Base-by-base conservation (phyloP, 2,888 invertebrate genomes). In the Tachina fera region DNA sequence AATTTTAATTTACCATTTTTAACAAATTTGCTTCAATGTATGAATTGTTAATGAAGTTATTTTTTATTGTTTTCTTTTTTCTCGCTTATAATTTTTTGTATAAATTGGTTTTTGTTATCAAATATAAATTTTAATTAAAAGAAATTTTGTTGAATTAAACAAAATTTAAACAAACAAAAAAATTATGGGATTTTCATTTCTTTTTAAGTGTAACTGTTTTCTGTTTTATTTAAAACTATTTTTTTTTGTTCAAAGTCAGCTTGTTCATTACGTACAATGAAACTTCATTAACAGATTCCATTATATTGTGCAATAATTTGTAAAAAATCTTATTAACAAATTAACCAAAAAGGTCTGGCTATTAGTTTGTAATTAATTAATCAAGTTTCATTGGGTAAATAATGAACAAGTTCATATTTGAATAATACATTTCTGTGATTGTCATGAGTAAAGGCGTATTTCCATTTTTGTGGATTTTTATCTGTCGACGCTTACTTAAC, bases 121-220 rank as follows among this genome's bases (percentile, higher is more conserved):
- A 83, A 76, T 84, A 86, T 78, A 76, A 87, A 83, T 67, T 79
- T 83, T 51, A 86, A 87, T 76, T 87, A 84, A 77, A 84, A 80
- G 85, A 78, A 80, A 78, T 74, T 49, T 87, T 71, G 67, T 70
- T 72, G 8, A 74, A 87, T 87, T 83, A 88, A 88, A 83, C 63
- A 81, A 85, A 85, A 43, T 74, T 85, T 75, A 74, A 87, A 87
- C 87, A 88, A 56, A 83, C 68, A 75, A 88, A 87, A 88, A 84
- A 87, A 87, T 84, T 77, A 87, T 88, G 88, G 88, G 83, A 87
- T 89, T 87, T 87, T 88, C 75, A 83, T 87, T 87, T 86, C 60
- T 68, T 83, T 70, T 45, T 22, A 43, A 41, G 14, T 61, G 16
- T 67, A 47, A 58, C 16, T 41, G 43, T 41, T 65, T 49, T 81